Percentiles rank a stretch among this genome's conserved stretches.
Evolutionary conservation across 2,113 vertebrate species (phyloP).

Genomic region (Sapayoa aenigma): DNA sequence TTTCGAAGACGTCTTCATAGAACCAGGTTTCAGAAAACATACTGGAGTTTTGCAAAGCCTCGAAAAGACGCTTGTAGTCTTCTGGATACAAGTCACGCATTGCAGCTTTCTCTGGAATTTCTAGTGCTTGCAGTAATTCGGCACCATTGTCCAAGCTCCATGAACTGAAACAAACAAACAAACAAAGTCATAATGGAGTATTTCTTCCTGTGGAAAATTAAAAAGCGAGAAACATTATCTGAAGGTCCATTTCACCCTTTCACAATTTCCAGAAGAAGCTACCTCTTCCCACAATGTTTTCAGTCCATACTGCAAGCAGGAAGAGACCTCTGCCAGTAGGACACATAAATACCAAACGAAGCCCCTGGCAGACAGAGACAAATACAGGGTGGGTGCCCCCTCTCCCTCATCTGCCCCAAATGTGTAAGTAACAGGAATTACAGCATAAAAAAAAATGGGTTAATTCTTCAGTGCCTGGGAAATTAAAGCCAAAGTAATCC

Average conservation of each 20-base stretch:
- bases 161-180: conserved; percentile 73
- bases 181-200: background rate
- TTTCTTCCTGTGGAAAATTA: background rate
- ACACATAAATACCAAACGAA: background rate
- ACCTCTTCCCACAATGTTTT: background rate
- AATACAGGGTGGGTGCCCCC: background rate
- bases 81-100: conserved; percentile 77
- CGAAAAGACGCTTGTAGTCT: conserved; percentile 84
- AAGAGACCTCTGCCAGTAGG: background rate
- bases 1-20: conserved; percentile 77
- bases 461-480: background rate
- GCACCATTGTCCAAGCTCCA: conserved; percentile 77
- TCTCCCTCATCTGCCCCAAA: background rate
- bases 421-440: background rate
- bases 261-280: background rate
- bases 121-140: conserved; percentile 71
- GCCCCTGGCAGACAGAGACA: background rate
- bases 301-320: background rate
- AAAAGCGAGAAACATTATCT: background rate
- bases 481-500: background rate
- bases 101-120: conserved; percentile 63
- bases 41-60: conserved; percentile 79
- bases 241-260: background rate
- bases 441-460: background rate
- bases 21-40: conserved; percentile 82